phyloP scores from a whole-genome alignment of 1,140 invertebrate species.

The Drosophila punjabiensis region DNA sequence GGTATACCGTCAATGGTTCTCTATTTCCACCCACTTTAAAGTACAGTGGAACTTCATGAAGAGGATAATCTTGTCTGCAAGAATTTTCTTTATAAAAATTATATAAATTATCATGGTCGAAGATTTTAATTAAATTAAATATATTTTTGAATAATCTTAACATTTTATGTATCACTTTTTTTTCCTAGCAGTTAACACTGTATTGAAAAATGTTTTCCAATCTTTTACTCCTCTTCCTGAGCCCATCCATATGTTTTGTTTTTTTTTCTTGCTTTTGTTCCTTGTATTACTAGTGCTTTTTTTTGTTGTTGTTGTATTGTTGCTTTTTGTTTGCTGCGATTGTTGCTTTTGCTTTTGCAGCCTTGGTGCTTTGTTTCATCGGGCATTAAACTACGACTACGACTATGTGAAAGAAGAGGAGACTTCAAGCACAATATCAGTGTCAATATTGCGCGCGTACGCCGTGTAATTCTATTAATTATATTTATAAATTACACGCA shows the following conservation, averaged over 20 bases:
- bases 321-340: constrained; percentile 10
- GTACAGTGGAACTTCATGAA: not conserved
- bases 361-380: constrained; percentile 76
- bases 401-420: constrained; percentile 33
- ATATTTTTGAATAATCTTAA: too few species aligned
- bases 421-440: constrained; percentile 69
- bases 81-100: too few species aligned
- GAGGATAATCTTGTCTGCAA: too few species aligned
- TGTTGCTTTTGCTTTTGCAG: constrained; percentile 51
- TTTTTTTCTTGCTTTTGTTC: constrained; percentile 1
- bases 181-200: not conserved
- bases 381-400: constrained; percentile 71
- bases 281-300: constrained; percentile 11
- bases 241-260: not conserved
- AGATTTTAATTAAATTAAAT: too few species aligned
- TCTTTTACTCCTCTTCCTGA: not conserved
- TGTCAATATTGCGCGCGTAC: constrained; percentile 76
- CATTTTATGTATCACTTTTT: not conserved
- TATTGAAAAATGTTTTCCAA: not conserved
- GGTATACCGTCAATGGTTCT: constrained; percentile 8
- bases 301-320: not conserved
- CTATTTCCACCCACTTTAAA: not conserved
- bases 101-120: too few species aligned
- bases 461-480: constrained; percentile 74
- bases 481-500: constrained; percentile 56